Evolutionary conservation across 2,113 vertebrate genomes (phyloP).

Genomic region (Platichthys stellatus): DNA sequence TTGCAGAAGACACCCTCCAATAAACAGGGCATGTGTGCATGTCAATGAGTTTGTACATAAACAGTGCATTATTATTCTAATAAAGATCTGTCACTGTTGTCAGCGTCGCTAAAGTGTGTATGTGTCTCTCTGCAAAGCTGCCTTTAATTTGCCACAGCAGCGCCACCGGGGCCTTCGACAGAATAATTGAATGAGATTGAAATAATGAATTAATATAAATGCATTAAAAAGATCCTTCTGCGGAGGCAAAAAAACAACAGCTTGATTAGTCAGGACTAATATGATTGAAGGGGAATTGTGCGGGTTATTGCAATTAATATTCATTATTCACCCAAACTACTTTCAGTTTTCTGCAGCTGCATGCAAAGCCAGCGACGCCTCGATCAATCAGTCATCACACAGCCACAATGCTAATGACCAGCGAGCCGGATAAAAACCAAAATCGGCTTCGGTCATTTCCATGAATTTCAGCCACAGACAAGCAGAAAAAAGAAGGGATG

Average conservation of each 20-base stretch:
- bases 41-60: conserved; percentile 53
- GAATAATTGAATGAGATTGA: conserved; percentile 65
- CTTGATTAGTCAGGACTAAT: conserved; percentile 53
- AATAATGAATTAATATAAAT: conserved; percentile 64
- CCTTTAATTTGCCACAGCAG: conserved; percentile 54
- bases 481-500: not conserved
- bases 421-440: conserved; percentile 27
- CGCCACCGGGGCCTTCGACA: conserved; percentile 39
- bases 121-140: conserved; percentile 52
- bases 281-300: conserved; percentile 35
- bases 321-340: conserved; percentile 19
- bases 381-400: not conserved
- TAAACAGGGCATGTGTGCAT: conserved; percentile 59
- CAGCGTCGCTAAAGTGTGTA: conserved; percentile 14
- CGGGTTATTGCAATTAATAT: conserved; percentile 39
- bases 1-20: conserved; percentile 54
- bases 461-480: conserved; percentile 26
- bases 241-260: conserved; percentile 24
- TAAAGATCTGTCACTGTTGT: conserved; percentile 63
- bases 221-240: conserved; percentile 52
- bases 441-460: conserved; percentile 29
- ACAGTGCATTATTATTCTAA: conserved; percentile 68
- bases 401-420: conserved; percentile 48
- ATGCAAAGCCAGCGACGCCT: not conserved
- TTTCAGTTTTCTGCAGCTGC: conserved; percentile 32